phyloP scores from a whole-genome alignment of 2,888 invertebrate genomes.

The Mesopsocus fuscifrons region DNA sequence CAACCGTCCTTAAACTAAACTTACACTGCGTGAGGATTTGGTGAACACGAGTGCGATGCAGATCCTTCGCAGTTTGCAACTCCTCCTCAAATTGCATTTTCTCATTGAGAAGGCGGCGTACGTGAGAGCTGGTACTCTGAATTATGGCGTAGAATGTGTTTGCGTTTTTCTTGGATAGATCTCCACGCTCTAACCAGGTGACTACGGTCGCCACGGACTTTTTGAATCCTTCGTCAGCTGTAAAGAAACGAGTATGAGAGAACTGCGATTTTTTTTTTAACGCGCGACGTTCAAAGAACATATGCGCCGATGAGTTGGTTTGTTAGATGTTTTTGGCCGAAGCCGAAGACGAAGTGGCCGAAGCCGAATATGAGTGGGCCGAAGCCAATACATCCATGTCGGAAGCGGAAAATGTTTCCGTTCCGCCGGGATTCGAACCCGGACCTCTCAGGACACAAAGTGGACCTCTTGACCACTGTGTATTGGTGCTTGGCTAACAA shows the following conservation, averaged over 20 bases:
- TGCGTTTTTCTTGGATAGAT: constrained; percentile 78
- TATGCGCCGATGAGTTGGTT: too few species aligned
- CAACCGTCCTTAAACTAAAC: too few species aligned
- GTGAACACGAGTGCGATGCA: constrained; percentile 67
- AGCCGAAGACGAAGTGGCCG: too few species aligned
- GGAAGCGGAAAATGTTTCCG: too few species aligned
- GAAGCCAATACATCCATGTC: too few species aligned
- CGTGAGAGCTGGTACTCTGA: constrained; percentile 84
- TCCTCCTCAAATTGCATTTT: constrained; percentile 79
- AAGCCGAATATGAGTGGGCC: too few species aligned
- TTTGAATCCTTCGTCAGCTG: constrained; percentile 58
- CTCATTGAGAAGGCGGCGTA: constrained; percentile 65
- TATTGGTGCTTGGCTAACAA: too few species aligned
- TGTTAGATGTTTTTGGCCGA: too few species aligned
- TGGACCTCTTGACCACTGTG: neutral
- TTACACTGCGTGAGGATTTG: constrained; percentile 80
- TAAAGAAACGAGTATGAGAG: constrained; percentile 13
- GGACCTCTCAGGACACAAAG: too few species aligned
- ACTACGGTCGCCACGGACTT: constrained; percentile 70
- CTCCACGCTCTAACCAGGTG: constrained; percentile 86
- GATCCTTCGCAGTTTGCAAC: constrained; percentile 62
- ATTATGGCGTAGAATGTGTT: constrained; percentile 91
- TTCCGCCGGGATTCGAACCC: too few species aligned
- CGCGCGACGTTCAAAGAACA: too few species aligned
- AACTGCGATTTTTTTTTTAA: too few species aligned